Conservation (phyloP, 2,888 invertebrate species). For the Hydrotaea cyrtoneurina region DNA sequence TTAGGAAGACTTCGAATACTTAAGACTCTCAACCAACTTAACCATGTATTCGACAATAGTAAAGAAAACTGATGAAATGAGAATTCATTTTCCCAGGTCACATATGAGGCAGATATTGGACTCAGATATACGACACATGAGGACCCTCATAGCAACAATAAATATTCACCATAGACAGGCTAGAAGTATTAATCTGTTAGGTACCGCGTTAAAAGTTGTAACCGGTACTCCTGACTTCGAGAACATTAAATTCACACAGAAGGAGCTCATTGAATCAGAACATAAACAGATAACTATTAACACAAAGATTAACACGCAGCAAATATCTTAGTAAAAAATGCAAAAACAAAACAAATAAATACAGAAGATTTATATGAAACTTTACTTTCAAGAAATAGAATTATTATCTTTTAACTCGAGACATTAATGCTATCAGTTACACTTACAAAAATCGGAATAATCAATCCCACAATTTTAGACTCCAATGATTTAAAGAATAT, state of each 20-base stretch:
- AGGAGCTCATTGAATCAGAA: conserved; percentile 44
- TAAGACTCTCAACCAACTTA: conserved; percentile 43
- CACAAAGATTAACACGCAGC: conserved; percentile 50
- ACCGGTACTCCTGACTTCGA: conserved; percentile 48
- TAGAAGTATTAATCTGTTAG: conserved; percentile 59
- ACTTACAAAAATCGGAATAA: conserved; percentile 57
- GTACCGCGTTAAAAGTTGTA: conserved; percentile 57
- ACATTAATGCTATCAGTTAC: conserved; percentile 52
- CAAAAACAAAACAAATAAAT: conserved; percentile 48
- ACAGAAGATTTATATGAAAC: conserved; percentile 54
- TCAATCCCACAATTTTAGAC: conserved; percentile 58
- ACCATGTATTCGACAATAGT: conserved; percentile 36
- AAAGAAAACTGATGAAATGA: conserved; percentile 32
- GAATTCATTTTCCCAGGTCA: conserved; percentile 49
- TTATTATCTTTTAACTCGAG: conserved; percentile 60
- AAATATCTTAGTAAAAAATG: conserved; percentile 39
- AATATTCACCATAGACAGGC: conserved; percentile 54
- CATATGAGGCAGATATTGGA: conserved; percentile 59
- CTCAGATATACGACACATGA: conserved; percentile 50
- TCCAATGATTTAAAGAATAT: conserved; percentile 55
- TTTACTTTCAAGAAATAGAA: conserved; percentile 60
- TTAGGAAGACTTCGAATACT: conserved; percentile 46
- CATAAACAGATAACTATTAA: conserved; percentile 49
- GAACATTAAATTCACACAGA: conserved; percentile 42
- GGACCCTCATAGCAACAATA: conserved; percentile 47